Base-by-base conservation (phyloP, 92 coral and sea anemone species). In the Blastomussa wellsi region DNA sequence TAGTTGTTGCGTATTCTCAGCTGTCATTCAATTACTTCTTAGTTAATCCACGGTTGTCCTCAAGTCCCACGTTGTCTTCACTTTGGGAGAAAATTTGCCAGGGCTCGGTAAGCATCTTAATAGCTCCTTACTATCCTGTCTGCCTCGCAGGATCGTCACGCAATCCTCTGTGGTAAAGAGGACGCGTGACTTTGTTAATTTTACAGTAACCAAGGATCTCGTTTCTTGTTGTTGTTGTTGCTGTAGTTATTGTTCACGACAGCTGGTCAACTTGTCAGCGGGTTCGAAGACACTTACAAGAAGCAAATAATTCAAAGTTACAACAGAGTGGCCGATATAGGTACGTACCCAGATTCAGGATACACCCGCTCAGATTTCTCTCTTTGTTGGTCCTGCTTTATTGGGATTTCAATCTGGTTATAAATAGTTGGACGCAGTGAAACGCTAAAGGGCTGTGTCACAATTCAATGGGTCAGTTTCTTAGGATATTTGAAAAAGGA, bases 251-350 rank as follows among this genome's bases (percentile, higher is more conserved):
- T 95, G 87, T 94, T 84, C 53, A 90, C 92, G 53, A 79, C 92
- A 16, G 92, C 89, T 60, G 87, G 89, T 36, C 91, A 90, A 72
- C 90, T 95, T 39, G 74, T 82, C 49, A 91, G 86, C 51, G 92
- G 95, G 38, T 76, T 95, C 20, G 93, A 92, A 59, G 94, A 90
- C 32, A 90, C 86, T 51, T 96, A 90, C 80, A 89, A 92, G 55
- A 77, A 88, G 0, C 97, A 91, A 68, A 88, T 96, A 72, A 90
- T 88, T 26, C 98, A 96, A 76, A 89, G 93, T 69, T 92, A 92
- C 78, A 94, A 93, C 91, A 90, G 99, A 65, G 95, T 96, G 24
- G 92, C 89, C 17, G 89, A 86, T 11, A 48, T 80, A 19, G 81
- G 85, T 79, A 35, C 0, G 79, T 62, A 31, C 20, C 20, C 24